Conservation (phyloP, 2,113 vertebrate genomes). For the Protobothrops flavoviridis region DNA sequence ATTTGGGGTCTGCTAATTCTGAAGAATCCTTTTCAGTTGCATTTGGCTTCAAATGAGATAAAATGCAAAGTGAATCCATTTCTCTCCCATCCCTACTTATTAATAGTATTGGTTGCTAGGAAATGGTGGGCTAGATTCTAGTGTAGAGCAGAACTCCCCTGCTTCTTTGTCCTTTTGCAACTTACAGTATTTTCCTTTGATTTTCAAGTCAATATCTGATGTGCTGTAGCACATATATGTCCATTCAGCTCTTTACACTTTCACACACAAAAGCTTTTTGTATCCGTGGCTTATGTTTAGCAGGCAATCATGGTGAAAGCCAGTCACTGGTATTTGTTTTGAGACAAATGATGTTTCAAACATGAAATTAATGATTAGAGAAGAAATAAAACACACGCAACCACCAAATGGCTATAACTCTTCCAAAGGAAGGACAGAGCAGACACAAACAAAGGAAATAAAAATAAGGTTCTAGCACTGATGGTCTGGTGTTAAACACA, state of each 20-base stretch:
- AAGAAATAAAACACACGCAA: neutral
- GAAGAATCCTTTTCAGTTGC: neutral
- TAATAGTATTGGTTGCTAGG: neutral
- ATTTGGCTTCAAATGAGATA: neutral
- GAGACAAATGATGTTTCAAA: slow-evolving; percentile 37
- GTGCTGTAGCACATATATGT: neutral
- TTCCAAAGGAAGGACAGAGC: neutral
- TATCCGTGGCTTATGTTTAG: slow-evolving; percentile 4
- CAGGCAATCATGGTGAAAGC: neutral
- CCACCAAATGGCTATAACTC: neutral
- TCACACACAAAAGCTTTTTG: neutral
- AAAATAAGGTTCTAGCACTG: slow-evolving; percentile 21
- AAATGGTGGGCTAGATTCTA: neutral
- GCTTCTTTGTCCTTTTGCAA: neutral
- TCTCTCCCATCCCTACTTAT: neutral
- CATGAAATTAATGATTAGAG: slow-evolving; percentile 21
- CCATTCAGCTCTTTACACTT: neutral
- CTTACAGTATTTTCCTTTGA: neutral
- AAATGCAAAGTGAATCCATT: neutral
- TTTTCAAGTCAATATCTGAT: neutral
- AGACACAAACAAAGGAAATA: slow-evolving; percentile 3
- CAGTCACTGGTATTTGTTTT: neutral
- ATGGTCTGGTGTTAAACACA: neutral
- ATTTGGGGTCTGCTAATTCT: neutral
- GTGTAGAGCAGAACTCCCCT: neutral